Base-by-base conservation (phyloP, 1,140 invertebrate species). In the Hestina assimilis region DNA sequence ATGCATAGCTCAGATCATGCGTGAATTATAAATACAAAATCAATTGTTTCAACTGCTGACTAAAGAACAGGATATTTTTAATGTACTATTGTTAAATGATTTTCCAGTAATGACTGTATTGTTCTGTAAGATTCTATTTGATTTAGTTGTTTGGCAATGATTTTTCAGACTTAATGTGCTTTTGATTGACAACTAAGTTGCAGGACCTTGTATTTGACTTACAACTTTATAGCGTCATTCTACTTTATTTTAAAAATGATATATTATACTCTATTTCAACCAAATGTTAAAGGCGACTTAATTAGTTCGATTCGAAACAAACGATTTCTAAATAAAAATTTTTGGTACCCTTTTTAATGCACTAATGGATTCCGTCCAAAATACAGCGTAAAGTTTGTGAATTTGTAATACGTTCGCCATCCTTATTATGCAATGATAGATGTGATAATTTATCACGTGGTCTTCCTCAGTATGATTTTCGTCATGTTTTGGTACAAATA, bases 331-430 rank as follows among this genome's bases (percentile, higher is more conserved):
- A n/a, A n/a, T n/a, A n/a, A n/a, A n/a, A n/a, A n/a, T n/a, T n/a
- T n/a, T n/a, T n/a, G n/a, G n/a, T 11, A 50, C 80, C 51, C 83
- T 48, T 75, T 71, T 83, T 31, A 85, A 69, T 56, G 76, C 81
- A 17, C 68, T 67, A 11, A 87, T 82, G 29, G 77, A 81, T 58
- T 86, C 79, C 12, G 83, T 66, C 72, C 77, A 75, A 58, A 89
- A 83, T 28, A 70, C 75, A 8, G 74, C 59, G 40, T 80, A 81
- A 0, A 89, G 54, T 70, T 81, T 85, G 54, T 87, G 82, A 20
- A 89, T 75, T 66, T 89, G 86, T 15, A 81, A 52, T 4, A 89
- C 63, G 35, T 82, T 86, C 7, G 82, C 53, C 75, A 88, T 82
- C 59, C 77, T 74, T 7, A 83, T 52, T 0, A 76, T 64, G 20